A percentile compares a stretch with the other conserved stretches of the same genome.
Evolutionary conservation across 2,888 invertebrate species (phyloP).

Genomic region (Drosophila suboccidentalis): DNA sequence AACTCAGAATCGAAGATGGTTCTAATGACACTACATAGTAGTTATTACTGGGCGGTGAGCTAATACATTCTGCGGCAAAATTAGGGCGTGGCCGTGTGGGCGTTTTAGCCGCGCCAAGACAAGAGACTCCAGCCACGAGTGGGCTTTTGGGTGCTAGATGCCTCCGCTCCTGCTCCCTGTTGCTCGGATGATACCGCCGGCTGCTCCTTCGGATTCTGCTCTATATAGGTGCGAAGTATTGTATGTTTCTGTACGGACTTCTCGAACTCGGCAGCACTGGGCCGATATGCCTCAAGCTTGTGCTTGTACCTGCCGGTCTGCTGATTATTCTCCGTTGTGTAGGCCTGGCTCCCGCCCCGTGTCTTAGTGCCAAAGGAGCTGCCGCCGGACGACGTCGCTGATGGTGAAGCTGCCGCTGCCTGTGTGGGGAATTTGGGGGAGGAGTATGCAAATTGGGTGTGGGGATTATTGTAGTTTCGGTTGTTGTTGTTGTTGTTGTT

Average conservation of each 20-base stretch:
- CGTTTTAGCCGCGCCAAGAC: constrained; percentile 81
- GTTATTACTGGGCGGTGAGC: constrained; percentile 78
- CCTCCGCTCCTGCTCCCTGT: constrained; percentile 53
- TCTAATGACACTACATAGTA: constrained; percentile 83
- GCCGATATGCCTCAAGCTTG: constrained; percentile 81
- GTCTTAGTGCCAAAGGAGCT: constrained; percentile 71
- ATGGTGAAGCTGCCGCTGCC: constrained; percentile 84
- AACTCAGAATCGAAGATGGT: constrained; percentile 58
- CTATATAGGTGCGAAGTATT: constrained; percentile 79
- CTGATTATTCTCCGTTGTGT: constrained; percentile 71
- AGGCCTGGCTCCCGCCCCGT: constrained; percentile 72
- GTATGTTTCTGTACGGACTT: constrained; percentile 82
- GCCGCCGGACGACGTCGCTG: constrained; percentile 56
- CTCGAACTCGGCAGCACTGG: constrained; percentile 79
- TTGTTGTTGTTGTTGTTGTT: constrained; percentile 75
- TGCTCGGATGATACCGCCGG: constrained; percentile 65
- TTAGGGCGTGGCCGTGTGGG: constrained; percentile 19
- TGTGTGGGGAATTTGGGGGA: constrained; percentile 84
- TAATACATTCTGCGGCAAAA: constrained; percentile 77
- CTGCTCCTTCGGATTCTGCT: constrained; percentile 52
- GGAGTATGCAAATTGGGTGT: constrained; percentile 61
- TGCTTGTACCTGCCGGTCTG: constrained; percentile 66
- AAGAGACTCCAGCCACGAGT: constrained; percentile 82
- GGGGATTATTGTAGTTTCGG: constrained; percentile 86
- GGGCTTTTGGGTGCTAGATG: constrained; percentile 54